Base-by-base conservation (phyloP, 2,797 vertebrate species). In the Sebastiscus tertius region DNA sequence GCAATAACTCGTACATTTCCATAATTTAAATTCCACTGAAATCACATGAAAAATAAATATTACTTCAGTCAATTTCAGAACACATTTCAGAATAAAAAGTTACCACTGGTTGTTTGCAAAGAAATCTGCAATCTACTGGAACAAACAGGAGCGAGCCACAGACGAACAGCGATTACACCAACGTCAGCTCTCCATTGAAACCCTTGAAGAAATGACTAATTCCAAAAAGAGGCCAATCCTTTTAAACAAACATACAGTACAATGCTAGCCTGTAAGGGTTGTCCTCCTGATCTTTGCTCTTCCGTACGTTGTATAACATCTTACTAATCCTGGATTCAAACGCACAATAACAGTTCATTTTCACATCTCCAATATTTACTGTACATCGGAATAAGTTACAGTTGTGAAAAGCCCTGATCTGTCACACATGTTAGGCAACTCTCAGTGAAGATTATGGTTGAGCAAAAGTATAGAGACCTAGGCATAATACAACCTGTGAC, bases 231-330 rank as follows among this genome's bases (percentile, higher is more conserved):
- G 6, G 59, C 22, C 63, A 65, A 61, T 16, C 34, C 3, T 26
- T 75, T 58, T 27, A 56, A 77, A 75, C 55, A 69, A 61, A 82
- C 59, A 67, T 31, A 42, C 39, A 16, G 14, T 16, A 20, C 20
- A 24, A 4, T 12, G 18, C 26, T 9, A 42, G 12, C 16, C 11
- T 79, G 18, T 8, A 58, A 39, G n/a, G 4, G 12, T 64, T 68
- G 62, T 5, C 27, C 22, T n/a, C 11, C 22, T 56, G 54, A 56
- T 46, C 27, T 73, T 63, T n/a, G n/a, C 22, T 42, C 3, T 39
- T 67, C 12, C 3, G 1, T 13, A 29, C 3, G 2, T 16, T 39
- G 49, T 7, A 3, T 18, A 74, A 58, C 36, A 26, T 29, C 24
- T 49, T 63, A 62, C 33, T 42, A 24, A 34, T 9, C 6, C 6